phyloP scores from a whole-genome alignment of 1,140 invertebrate genomes.

The Musca vetustissima region DNA sequence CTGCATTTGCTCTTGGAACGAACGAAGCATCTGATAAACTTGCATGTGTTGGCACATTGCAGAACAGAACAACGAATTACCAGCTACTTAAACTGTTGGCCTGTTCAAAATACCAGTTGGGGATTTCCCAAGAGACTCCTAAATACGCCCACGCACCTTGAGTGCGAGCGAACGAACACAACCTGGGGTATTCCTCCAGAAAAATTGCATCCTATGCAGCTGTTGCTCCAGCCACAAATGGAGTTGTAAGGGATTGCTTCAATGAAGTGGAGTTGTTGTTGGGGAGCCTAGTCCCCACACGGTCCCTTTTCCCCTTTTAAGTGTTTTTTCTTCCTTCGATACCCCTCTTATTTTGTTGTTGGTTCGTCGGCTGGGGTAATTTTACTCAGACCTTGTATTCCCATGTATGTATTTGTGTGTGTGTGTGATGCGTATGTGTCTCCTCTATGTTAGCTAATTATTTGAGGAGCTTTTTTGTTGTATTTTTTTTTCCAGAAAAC shows the following conservation, averaged over 20 bases:
- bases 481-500: background rate
- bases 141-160: conserved; percentile 25
- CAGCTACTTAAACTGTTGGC: conserved; percentile 26
- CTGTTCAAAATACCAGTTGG: conserved; percentile 35
- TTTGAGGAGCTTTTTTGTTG: background rate
- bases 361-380: background rate
- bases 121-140: conserved; percentile 33
- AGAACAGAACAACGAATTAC: conserved; percentile 10
- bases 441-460: background rate
- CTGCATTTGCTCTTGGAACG: background rate
- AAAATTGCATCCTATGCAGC: background rate
- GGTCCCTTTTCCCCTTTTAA: background rate
- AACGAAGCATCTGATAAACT: background rate
- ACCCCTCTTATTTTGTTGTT: background rate
- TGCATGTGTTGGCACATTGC: background rate
- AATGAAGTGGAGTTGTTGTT: background rate
- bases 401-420: background rate
- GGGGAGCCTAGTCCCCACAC: background rate
- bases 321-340: background rate
- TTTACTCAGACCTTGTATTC: background rate
- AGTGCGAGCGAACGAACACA: background rate
- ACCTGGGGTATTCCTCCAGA: background rate
- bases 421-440: background rate
- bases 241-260: background rate
- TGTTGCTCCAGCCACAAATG: background rate